Conservation (phyloP, 2,113 vertebrate genomes). For the Polypterus senegalus region DNA sequence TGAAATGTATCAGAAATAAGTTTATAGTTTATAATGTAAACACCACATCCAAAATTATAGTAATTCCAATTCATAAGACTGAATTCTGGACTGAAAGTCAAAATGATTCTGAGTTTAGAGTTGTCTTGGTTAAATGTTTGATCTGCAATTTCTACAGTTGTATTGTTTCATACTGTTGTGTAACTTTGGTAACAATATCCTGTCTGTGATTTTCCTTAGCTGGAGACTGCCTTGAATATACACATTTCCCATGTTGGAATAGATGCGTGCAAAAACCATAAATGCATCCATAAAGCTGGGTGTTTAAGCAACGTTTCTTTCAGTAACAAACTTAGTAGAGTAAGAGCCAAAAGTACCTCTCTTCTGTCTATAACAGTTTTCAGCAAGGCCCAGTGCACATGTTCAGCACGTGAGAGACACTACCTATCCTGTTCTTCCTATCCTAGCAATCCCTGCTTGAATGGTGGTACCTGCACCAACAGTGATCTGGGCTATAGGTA, state of each 20-base stretch:
- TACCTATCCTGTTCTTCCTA: conserved; percentile 63
- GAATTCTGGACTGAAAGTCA: too few species aligned
- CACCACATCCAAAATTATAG: too few species aligned
- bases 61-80: too few species aligned
- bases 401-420: conserved; percentile 47
- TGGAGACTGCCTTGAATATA: conserved; percentile 58
- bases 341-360: conserved; percentile 43
- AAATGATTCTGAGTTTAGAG: too few species aligned
- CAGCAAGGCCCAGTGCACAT: conserved; percentile 47
- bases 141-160: too few species aligned
- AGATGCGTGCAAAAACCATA: conserved; percentile 53
- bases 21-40: too few species aligned
- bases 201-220: conserved; percentile 32
- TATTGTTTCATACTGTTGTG: too few species aligned
- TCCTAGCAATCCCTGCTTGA: conserved; percentile 57
- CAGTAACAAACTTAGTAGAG: conserved; percentile 41
- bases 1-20: too few species aligned
- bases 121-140: too few species aligned
- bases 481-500: conserved; percentile 69
- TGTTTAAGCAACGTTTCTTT: conserved; percentile 53
- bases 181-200: too few species aligned
- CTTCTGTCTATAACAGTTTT: conserved; percentile 60
- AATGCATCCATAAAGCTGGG: conserved; percentile 53
- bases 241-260: conserved; percentile 60
- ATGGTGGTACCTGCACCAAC: conserved; percentile 64